Conservation (phyloP, 1,140 invertebrate genomes). For the Eufriesea mexicana region DNA sequence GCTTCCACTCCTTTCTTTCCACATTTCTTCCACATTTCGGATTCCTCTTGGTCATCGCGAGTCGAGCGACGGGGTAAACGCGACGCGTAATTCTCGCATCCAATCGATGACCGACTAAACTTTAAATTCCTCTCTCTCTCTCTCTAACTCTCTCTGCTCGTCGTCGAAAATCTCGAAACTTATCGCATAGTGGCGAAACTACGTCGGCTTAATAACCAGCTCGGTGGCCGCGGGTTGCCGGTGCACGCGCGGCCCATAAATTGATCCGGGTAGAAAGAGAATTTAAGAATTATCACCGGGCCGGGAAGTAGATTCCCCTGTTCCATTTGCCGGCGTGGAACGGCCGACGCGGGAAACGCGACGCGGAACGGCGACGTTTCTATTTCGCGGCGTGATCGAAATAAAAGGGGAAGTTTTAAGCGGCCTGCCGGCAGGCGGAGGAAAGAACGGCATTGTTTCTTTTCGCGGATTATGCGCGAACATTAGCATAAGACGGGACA, state of each 20-base stretch:
- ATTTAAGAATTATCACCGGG: slow-evolving; percentile 3
- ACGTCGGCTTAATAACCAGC: background rate
- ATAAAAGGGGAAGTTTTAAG: slow-evolving; percentile 16
- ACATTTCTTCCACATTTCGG: too few relatives aligned
- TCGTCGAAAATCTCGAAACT: too few relatives aligned
- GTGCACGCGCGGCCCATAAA: background rate
- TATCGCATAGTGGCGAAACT: too few relatives aligned
- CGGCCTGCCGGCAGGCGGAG: too few relatives aligned
- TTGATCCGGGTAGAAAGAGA: background rate
- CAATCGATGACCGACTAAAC: too few relatives aligned
- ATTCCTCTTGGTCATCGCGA: too few relatives aligned
- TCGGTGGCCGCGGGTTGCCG: too few relatives aligned
- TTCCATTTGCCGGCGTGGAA: background rate
- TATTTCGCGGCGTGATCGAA: slow-evolving; percentile 23
- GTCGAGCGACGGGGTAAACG: too few relatives aligned
- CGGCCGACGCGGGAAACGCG: background rate
- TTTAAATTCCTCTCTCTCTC: background rate
- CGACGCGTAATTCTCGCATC: too few relatives aligned
- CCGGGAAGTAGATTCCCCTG: slow-evolving; percentile 10
- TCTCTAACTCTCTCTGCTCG: background rate
- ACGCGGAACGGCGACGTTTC: background rate
- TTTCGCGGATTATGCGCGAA: background rate
- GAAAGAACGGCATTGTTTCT: slow-evolving; percentile 27
- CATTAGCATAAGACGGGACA: slow-evolving; percentile 48
- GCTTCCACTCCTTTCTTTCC: background rate